These are phyloP conservation scores for Adelognathus sp. DNA, from an alignment of 2,888 invertebrate genomes.

Conservation along the genomic window DNA sequence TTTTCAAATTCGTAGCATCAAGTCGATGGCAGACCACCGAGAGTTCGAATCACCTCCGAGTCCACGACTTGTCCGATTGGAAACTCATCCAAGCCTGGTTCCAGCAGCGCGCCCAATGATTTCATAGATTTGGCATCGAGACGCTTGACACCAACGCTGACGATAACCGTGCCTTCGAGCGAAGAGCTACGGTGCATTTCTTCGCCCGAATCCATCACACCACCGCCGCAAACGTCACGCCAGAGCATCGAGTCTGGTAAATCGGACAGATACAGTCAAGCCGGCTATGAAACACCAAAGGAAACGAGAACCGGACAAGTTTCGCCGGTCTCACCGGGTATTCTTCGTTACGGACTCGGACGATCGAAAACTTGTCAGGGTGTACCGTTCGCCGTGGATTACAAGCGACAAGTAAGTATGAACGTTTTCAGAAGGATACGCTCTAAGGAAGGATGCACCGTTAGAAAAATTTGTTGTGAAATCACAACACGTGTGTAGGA, in stretches of 20 bases:
- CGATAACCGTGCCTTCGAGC: conserved; percentile 85
- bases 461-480: too few relatives aligned
- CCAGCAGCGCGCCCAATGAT: conserved; percentile 46
- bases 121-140: conserved; percentile 65
- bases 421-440: background rate
- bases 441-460: too few relatives aligned
- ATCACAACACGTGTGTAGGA: too few relatives aligned
- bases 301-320: conserved; percentile 48
- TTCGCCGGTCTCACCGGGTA: conserved; percentile 53
- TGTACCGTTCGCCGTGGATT: conserved; percentile 60
- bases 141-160: conserved; percentile 81
- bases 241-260: conserved; percentile 52
- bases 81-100: conserved; percentile 39
- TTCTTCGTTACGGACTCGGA: conserved; percentile 59
- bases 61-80: conserved; percentile 34
- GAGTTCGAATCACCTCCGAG: conserved; percentile 62
- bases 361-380: conserved; percentile 63
- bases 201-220: conserved; percentile 77
- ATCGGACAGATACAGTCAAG: conserved; percentile 64
- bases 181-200: conserved; percentile 82
- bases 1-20: conserved; percentile 12
- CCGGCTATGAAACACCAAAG: conserved; percentile 50
- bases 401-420: conserved; percentile 71
- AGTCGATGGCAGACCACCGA: conserved; percentile 53
- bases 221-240: conserved; percentile 61